Base-by-base conservation (phyloP, 2,797 vertebrate genomes). In the Pristis pectinata region DNA sequence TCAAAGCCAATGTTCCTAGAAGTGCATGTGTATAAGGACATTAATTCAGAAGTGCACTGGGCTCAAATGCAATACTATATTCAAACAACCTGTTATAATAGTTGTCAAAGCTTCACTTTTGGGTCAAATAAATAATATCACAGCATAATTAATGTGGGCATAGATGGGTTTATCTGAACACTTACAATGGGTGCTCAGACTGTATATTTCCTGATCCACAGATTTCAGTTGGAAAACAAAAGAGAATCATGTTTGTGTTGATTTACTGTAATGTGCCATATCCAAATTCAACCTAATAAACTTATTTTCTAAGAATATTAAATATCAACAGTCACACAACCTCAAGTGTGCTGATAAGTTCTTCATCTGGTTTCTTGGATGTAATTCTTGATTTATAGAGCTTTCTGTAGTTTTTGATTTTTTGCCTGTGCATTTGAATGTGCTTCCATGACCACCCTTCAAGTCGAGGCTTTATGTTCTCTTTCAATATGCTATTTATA, bases 391-490 rank as follows among this genome's bases (percentile, higher is more conserved):
- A 97, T 96, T 98, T 99, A 97, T 99, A 99, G 76, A 99, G 95
- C 59, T 98, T 98, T 95, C 97, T 97, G 95, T 99, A 99, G 64
- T 64, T 95, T 95, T 99, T 99, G 37, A 98, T 96, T 96, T 97
- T 97, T 94, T 97, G 96, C 53, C 98, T 97, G 70, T 99, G 99
- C 59, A 95, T 94, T 1, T 64, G 95, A 96, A 99, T 99, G 96
- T 97, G 97, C 56, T 97, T 96, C 99, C 98, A 99, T 7, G 99
- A 99, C 99, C 99, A 99, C 98, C 99, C 98, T n/a, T 97, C 97
- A 94, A 99, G 97, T 24, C 96, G 97, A 27, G 98, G 99, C 95
- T 97, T 98, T 95, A 99, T 96, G 83, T 98, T 98, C 93, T 99
- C 98, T 97, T 99, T 98, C 96, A 99, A 96, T 95, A 99, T 95